Percentiles rank a stretch among this genome's conserved stretches.
Evolutionary conservation across 2,113 vertebrate genomes (phyloP).

Genomic region (Theristicus caerulescens): DNA sequence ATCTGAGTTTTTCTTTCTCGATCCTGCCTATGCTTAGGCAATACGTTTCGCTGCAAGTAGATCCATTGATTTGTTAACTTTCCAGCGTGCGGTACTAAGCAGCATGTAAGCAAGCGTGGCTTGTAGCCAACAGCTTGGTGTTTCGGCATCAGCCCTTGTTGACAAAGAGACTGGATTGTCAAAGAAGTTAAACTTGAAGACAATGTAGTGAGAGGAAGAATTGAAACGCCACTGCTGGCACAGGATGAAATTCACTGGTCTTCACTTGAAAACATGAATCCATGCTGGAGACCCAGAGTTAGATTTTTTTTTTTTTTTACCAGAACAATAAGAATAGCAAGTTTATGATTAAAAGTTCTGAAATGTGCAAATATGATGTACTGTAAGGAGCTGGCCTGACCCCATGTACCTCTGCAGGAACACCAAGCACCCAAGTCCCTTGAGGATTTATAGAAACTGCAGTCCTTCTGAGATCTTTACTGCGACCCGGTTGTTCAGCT

Average conservation of each 20-base stretch:
- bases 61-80: not conserved
- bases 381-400: not conserved
- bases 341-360: not conserved
- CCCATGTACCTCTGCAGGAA: not conserved
- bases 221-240: not conserved
- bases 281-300: not conserved
- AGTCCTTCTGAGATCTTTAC: not conserved
- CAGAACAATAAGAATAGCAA: not conserved
- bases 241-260: not conserved
- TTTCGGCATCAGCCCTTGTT: not conserved
- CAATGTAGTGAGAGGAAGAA: not conserved
- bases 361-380: fast-evolving
- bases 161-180: not conserved
- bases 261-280: not conserved
- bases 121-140: not conserved
- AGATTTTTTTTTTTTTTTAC: not conserved
- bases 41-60: not conserved
- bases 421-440: not conserved
- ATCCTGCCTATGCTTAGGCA: not conserved
- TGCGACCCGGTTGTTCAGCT: not conserved
- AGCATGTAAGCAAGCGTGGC: not conserved
- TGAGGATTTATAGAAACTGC: not conserved
- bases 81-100: not conserved
- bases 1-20: not conserved
- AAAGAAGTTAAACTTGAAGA: not conserved